Conservation (phyloP, 2,113 vertebrate genomes). For the Esox niger region DNA sequence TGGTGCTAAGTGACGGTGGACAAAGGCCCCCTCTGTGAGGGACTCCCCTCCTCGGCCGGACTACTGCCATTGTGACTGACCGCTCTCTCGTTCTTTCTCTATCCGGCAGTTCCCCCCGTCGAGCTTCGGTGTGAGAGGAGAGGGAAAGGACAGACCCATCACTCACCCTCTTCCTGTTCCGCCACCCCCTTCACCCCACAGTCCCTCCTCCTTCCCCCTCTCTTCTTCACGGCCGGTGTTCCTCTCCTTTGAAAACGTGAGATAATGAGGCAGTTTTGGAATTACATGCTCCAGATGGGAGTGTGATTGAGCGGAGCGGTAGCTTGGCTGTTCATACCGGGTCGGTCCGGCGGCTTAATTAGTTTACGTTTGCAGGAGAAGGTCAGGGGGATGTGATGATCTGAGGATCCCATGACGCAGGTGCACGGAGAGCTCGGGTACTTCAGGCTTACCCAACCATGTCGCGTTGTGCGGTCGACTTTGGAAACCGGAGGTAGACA, state of each 20-base stretch:
- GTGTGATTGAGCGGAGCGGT: constrained; percentile 70
- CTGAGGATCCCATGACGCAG: constrained; percentile 91
- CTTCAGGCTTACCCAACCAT: constrained; percentile 80
- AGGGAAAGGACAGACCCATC: constrained; percentile 30
- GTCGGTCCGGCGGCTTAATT: constrained; percentile 76
- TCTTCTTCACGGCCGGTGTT: constrained; percentile 31
- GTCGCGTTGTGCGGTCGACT: constrained; percentile 66
- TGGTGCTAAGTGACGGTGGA: constrained; percentile 87
- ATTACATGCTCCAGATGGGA: constrained; percentile 68
- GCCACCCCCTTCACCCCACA: constrained; percentile 49
- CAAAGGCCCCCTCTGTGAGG: constrained; percentile 82
- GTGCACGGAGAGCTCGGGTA: constrained; percentile 87
- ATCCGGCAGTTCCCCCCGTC: constrained; percentile 64
- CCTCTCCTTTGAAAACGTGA: constrained; percentile 68
- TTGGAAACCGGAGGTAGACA: constrained; percentile 73
- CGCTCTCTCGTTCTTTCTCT: constrained; percentile 19
- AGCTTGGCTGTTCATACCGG: constrained; percentile 45
- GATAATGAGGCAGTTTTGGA: constrained; percentile 74
- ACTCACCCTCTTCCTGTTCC: constrained; percentile 53
- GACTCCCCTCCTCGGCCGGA: constrained; percentile 40
- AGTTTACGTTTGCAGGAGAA: constrained; percentile 96
- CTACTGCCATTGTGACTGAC: constrained; percentile 47
- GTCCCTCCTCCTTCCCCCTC: constrained; percentile 40
- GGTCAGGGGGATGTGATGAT: constrained; percentile 88
- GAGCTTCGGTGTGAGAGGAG: constrained; percentile 67